phyloP scores from a whole-genome alignment of 2,113 vertebrate genomes.

The Regulus satrapa region DNA sequence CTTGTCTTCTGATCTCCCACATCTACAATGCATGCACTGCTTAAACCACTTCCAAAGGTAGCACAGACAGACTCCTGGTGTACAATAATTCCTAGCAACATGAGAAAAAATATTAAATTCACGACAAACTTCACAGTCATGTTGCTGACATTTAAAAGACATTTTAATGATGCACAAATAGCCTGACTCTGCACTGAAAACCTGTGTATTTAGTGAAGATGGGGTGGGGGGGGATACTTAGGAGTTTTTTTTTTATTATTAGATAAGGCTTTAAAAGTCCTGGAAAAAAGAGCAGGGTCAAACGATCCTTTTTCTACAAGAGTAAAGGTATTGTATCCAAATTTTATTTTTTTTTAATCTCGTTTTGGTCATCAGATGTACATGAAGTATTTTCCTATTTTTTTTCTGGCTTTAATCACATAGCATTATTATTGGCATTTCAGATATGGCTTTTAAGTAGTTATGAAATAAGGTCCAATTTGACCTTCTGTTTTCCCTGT shows the following conservation, averaged over 20 bases:
- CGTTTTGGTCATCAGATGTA: background rate
- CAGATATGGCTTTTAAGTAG: background rate
- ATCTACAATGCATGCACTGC: slow-evolving; percentile 94
- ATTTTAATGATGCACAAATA: background rate
- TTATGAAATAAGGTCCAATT: background rate
- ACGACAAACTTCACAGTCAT: background rate
- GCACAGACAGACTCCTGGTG: slow-evolving; percentile 98
- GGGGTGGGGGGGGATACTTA: rapidly evolving
- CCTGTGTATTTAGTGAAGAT: background rate
- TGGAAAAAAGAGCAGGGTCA: background rate
- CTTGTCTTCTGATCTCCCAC: slow-evolving; percentile 98
- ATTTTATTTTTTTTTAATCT: background rate
- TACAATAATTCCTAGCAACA: slow-evolving; percentile 83
- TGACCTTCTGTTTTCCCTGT: background rate
- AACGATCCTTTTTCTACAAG: background rate
- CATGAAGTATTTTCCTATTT: background rate
- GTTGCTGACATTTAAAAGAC: background rate
- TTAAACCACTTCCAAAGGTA: slow-evolving; percentile 92
- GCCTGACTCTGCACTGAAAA: background rate
- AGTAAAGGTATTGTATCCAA: background rate
- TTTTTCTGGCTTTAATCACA: background rate
- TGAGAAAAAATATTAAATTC: background rate
- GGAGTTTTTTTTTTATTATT: background rate
- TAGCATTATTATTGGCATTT: background rate
- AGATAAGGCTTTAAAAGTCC: background rate